Base-by-base conservation (phyloP, 2,113 vertebrate genomes). In the Cnemophilus loriae region DNA sequence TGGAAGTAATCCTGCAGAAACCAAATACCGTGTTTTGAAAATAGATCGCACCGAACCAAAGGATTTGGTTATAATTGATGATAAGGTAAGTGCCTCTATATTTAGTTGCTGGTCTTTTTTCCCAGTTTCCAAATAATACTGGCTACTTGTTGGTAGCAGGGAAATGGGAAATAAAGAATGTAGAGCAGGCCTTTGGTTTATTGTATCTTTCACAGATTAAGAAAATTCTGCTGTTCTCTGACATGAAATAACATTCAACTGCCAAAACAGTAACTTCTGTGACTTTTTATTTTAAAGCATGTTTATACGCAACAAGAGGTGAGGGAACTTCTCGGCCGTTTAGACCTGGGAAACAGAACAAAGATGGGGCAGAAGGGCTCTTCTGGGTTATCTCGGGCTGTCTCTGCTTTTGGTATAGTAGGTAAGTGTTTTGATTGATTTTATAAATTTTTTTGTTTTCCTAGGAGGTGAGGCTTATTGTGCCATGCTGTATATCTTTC, bases 11-110 rank as follows among this genome's bases (percentile, higher is more conserved):
- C 98, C 99, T 85, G 98, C 99, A 81, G 99, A 99, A 97, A 99
- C 99, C 41, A 99, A 99, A 95, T 98, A 99, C 41, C 97, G 99
- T 55, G 99, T 99, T 87, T 97, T 99, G 96, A 99, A 99, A 98
- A 99, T 99, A 94, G 99, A 99, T 93, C 98, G 99, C 94, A 99
- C 99, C 37, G 99, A 99, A 95, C 99, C 99, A 2, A 99, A 98
- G 95, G 99, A 99, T 97, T 98, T 99, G 97, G 98, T 99, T 88
- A 90, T 99, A 93, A 99, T 99, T 94, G 99, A 99, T 89, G 99
- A 99, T 86, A 99, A 99, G 98, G 99, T 99, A 95, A 98, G 98
- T 93, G 56, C 59, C 28, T 86, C 76, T 61, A 24, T 59, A 8
- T 60, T 67, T 32, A 33, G 5, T 2, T n/a, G 41, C 50, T 63